Percentiles rank a stretch among this genome's conserved stretches.
These are phyloP conservation scores for Sula dactylatra DNA, from an alignment of 2,113 vertebrate species.

Conservation along the genomic window DNA sequence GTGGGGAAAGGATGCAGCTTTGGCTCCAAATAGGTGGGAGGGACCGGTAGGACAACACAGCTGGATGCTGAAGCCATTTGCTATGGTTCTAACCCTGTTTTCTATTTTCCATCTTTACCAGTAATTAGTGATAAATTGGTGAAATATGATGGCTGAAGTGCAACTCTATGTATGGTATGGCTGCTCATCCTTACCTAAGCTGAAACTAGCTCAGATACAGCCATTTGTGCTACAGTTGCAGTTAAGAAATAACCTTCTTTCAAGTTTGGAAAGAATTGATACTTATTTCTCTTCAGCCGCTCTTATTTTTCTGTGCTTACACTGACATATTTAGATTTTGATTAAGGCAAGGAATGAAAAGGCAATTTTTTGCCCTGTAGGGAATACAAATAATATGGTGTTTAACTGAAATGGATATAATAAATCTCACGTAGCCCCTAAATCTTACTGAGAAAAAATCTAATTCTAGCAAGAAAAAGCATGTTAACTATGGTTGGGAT, in stretches of 20 bases:
- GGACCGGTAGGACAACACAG: background rate
- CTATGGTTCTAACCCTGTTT: background rate
- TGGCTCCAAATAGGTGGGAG: background rate
- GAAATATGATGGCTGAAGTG: background rate
- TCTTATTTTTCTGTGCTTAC: background rate
- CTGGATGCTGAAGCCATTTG: background rate
- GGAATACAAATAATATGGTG: background rate
- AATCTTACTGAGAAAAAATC: background rate
- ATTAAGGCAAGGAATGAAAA: background rate
- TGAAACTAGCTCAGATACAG: background rate
- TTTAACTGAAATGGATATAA: background rate
- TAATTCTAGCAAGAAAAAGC: background rate
- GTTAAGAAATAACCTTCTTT: background rate
- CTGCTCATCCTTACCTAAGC: background rate
- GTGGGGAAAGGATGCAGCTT: background rate
- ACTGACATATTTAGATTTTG: background rate
- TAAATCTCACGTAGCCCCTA: background rate
- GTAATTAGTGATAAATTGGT: background rate
- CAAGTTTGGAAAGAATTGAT: background rate
- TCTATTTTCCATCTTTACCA: background rate
- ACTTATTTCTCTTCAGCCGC: background rate
- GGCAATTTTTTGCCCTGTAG: background rate
- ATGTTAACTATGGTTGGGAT: background rate
- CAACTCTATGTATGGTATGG: background rate
- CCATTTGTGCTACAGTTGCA: background rate